phyloP scores from a whole-genome alignment of 2,113 vertebrate genomes.

The Dicentrarchus labrax region DNA sequence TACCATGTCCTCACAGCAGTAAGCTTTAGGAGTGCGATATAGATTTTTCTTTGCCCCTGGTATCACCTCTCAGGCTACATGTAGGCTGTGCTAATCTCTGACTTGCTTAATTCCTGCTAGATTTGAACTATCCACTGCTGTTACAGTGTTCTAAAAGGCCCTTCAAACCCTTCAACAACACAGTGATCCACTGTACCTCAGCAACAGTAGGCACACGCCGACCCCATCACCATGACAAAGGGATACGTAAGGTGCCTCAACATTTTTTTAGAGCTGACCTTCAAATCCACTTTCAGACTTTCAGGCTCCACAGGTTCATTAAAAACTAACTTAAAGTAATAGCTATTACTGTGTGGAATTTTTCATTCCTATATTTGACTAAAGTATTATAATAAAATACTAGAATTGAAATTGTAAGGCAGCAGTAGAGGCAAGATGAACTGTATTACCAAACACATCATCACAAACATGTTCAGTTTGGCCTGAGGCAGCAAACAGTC shows the following conservation, averaged over 20 bases:
- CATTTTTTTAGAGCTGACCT: slow-evolving; percentile 1
- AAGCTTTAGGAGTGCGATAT: background rate
- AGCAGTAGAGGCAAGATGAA: slow-evolving; percentile 5
- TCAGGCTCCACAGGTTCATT: background rate
- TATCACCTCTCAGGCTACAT: background rate
- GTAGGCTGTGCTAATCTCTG: background rate
- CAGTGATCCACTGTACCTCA: background rate
- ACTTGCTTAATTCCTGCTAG: background rate
- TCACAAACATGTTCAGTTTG: slow-evolving; percentile 36
- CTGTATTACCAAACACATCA: slow-evolving; percentile 17
- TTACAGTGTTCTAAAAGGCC: slow-evolving; percentile 13
- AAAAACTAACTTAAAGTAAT: background rate
- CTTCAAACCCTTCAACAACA: slow-evolving; percentile 18
- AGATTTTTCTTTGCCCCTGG: background rate
- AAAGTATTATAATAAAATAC: slow-evolving; percentile 23
- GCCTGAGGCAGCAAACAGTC: slow-evolving; percentile 40
- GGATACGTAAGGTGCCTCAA: background rate
- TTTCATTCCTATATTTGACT: background rate
- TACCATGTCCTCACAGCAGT: background rate
- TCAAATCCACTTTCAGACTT: slow-evolving; percentile 21
- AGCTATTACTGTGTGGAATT: background rate
- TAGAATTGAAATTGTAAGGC: background rate
- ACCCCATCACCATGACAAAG: slow-evolving; percentile 34
- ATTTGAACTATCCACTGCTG: background rate
- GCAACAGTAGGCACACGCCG: background rate